Percentiles rank a stretch among this genome's conserved stretches.
Evolutionary conservation across 2,113 vertebrate species (phyloP).

Genomic region (Danionella cerebrum): DNA sequence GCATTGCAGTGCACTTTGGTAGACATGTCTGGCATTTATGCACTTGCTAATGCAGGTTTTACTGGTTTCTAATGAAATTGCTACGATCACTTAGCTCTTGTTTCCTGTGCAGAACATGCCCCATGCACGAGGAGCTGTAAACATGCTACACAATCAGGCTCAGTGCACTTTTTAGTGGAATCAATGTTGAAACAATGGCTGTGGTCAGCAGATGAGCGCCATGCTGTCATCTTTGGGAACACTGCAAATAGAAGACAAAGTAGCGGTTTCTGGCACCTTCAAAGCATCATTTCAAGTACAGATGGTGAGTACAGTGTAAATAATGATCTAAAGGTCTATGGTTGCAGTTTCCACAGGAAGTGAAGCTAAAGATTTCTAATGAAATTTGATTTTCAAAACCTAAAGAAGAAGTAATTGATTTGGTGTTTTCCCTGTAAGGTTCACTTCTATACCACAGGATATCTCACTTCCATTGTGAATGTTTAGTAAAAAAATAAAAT

Average conservation of each 20-base stretch:
- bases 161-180: background rate
- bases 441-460: too few species aligned
- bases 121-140: background rate
- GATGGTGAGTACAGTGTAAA: too few species aligned
- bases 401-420: background rate
- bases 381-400: background rate
- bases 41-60: background rate
- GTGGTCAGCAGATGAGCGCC: conserved; percentile 51
- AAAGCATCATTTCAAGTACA: too few species aligned
- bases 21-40: background rate
- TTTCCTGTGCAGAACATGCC: background rate
- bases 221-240: conserved; percentile 48
- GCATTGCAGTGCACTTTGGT: background rate
- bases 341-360: background rate
- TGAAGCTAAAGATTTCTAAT: background rate
- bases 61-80: background rate
- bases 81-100: background rate
- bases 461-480: too few species aligned
- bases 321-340: background rate
- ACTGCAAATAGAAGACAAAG: conserved; percentile 40
- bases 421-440: background rate
- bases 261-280: background rate
- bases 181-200: background rate
- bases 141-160: background rate
- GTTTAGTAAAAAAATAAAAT: too few species aligned